These are phyloP conservation scores for Crocodylus rhombifer DNA, from an alignment of 2,797 vertebrate species.

Conservation along the genomic window DNA sequence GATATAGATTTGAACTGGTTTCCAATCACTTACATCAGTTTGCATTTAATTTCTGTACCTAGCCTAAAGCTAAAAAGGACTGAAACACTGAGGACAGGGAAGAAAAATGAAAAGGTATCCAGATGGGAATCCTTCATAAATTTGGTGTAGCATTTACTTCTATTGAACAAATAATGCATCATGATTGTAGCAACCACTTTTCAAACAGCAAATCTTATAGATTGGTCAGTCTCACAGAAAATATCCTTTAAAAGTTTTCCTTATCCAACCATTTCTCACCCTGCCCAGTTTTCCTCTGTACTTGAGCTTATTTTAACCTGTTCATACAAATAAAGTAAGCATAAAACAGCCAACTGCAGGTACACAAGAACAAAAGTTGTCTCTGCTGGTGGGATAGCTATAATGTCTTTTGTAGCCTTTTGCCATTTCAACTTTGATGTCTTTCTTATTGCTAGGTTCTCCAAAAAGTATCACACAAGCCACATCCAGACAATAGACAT, in stretches of 20 bases:
- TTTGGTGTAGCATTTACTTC: background rate
- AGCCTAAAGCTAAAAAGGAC: background rate
- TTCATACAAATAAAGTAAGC: background rate
- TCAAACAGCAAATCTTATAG: background rate
- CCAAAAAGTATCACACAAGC: background rate
- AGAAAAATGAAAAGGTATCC: background rate
- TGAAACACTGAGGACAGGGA: background rate
- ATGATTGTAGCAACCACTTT: background rate
- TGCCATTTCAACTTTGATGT: background rate
- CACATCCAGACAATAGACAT: too few relatives aligned
- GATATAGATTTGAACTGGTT: too few relatives aligned
- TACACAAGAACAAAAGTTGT: background rate
- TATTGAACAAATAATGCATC: background rate
- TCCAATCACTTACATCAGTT: too few relatives aligned
- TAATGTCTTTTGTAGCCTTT: background rate
- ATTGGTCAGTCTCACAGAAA: constrained; percentile 1
- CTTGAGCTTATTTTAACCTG: background rate
- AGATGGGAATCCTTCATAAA: background rate
- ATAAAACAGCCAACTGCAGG: background rate
- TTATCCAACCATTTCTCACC: background rate
- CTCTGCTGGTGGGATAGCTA: background rate
- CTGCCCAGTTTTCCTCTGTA: background rate
- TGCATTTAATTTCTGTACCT: too few relatives aligned
- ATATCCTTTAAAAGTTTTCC: background rate
- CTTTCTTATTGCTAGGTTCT: constrained; percentile 7